These are phyloP conservation scores for Tipula helvola DNA, from an alignment of 2,888 invertebrate genomes.

Conservation along the genomic window DNA sequence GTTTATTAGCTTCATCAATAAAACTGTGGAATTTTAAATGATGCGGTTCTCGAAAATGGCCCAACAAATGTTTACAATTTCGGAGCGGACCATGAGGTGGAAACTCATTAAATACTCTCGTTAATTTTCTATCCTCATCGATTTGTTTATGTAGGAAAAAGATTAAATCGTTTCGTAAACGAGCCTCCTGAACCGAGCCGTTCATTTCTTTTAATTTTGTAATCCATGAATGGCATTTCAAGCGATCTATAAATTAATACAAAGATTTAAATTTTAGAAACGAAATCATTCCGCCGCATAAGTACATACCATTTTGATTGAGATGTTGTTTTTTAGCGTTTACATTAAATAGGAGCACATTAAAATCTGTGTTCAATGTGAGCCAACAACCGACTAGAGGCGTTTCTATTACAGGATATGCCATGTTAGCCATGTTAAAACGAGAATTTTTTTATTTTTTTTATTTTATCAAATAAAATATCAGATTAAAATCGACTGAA, in stretches of 20 bases:
- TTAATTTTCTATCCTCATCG: background rate
- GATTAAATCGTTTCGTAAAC: background rate
- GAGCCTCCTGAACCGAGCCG: background rate
- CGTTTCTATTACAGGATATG: background rate
- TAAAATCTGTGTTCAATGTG: background rate
- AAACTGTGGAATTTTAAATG: background rate
- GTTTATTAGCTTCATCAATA: background rate
- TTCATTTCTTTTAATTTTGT: conserved; percentile 7
- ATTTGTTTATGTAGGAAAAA: background rate
- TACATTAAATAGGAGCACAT: background rate
- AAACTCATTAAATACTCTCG: background rate
- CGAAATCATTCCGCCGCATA: background rate
- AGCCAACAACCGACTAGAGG: background rate
- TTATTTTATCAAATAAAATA: background rate
- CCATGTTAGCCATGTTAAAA: background rate
- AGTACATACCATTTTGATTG: background rate
- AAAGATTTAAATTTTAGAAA: background rate
- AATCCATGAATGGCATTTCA: background rate
- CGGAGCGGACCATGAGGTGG: background rate
- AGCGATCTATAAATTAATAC: background rate
- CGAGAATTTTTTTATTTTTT: background rate
- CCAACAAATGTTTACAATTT: background rate
- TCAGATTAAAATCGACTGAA: background rate
- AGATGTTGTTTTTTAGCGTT: background rate
- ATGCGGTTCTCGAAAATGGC: background rate